Conservation (phyloP, 1,140 invertebrate genomes). For the Drosophila mojavensis region DNA sequence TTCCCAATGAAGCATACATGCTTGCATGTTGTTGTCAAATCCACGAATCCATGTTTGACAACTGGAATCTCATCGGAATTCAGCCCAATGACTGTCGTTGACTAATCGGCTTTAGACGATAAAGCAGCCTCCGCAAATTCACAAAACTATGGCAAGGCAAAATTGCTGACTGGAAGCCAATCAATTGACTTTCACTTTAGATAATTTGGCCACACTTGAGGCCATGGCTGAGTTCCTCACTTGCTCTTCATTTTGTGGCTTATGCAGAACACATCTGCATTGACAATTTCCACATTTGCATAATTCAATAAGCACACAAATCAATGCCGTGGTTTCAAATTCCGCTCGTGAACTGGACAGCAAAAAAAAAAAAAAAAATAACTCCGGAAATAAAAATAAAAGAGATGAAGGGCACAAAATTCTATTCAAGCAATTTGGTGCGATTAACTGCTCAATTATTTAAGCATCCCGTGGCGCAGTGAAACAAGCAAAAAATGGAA, state of each 20-base stretch:
- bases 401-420: conserved; percentile 40
- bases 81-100: conserved; percentile 13
- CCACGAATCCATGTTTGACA: conserved; percentile 49
- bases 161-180: conserved; percentile 63
- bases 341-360: conserved; percentile 17
- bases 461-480: conserved; percentile 66
- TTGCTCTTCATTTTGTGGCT: conserved; percentile 2
- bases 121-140: conserved; percentile 10
- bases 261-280: conserved; percentile 54
- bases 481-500: too few relatives aligned
- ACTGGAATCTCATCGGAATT: conserved; percentile 20
- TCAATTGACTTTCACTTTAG: conserved; percentile 70
- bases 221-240: conserved; percentile 9
- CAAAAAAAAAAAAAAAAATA: too few relatives aligned
- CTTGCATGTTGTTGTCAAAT: conserved; percentile 28
- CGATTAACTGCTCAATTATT: conserved; percentile 83
- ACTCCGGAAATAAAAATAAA: not conserved
- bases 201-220: conserved; percentile 50
- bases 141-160: conserved; percentile 33
- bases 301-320: conserved; percentile 78
- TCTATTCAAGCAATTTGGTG: conserved; percentile 79
- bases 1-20: conserved; percentile 48
- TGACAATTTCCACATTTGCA: conserved; percentile 71
- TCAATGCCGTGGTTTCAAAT: conserved; percentile 32
- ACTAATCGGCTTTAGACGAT: conserved; percentile 51